phyloP scores from a whole-genome alignment of 2,888 invertebrate species.

The Mythimna albipuncta region DNA sequence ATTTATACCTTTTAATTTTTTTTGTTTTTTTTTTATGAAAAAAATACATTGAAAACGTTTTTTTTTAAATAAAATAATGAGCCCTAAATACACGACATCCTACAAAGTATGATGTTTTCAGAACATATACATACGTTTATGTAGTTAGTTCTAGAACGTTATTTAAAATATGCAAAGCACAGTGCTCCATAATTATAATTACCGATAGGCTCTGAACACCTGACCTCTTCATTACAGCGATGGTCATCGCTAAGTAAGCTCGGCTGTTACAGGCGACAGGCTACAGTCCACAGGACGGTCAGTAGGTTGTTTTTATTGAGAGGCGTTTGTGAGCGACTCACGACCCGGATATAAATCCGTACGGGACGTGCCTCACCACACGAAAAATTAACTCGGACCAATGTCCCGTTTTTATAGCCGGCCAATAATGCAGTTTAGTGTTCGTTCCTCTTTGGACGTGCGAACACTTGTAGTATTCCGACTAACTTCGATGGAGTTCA shows the following conservation, averaged over 20 bases:
- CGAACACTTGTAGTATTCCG: slow-evolving; percentile 57
- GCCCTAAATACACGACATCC: neutral
- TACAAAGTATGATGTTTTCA: neutral
- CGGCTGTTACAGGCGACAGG: slow-evolving; percentile 46
- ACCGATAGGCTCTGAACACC: slow-evolving; percentile 19
- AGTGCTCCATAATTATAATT: slow-evolving; percentile 16
- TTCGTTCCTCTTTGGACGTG: slow-evolving; percentile 71
- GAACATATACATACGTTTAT: neutral
- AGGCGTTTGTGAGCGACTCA: slow-evolving; percentile 70
- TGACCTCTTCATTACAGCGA: slow-evolving; percentile 55
- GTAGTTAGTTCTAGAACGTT: neutral
- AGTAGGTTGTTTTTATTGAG: slow-evolving; percentile 77
- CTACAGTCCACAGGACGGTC: slow-evolving; percentile 61
- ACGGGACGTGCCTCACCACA: slow-evolving; percentile 75
- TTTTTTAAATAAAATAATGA: neutral
- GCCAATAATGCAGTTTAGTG: slow-evolving; percentile 76
- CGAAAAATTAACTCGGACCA: slow-evolving; percentile 81
- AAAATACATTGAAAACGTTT: neutral
- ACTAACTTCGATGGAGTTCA: slow-evolving; percentile 50
- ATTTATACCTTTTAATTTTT: neutral
- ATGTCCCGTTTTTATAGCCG: slow-evolving; percentile 76
- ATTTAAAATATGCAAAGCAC: neutral
- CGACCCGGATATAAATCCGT: slow-evolving; percentile 79
- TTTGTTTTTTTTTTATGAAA: neutral
- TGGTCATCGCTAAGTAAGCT: slow-evolving; percentile 59